Evolutionary conservation across 2,797 vertebrate genomes (phyloP).

Genomic region (Neopelma chrysocephalum): DNA sequence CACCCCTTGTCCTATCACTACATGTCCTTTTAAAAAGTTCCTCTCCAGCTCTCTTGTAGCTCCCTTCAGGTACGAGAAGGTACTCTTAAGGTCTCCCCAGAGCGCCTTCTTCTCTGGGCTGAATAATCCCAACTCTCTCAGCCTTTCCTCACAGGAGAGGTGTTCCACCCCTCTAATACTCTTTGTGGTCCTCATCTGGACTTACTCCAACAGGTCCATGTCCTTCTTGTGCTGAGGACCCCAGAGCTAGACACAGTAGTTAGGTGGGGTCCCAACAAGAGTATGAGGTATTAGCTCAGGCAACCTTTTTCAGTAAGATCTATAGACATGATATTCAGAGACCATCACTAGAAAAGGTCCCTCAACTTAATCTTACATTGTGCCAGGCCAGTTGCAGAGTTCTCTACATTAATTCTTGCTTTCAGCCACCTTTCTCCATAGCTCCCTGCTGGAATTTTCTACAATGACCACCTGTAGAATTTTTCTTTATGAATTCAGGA

Average conservation of each 20-base stretch:
- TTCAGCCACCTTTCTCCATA: background rate
- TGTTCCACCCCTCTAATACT: background rate
- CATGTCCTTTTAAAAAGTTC: background rate
- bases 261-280: background rate
- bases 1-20: background rate
- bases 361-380: background rate
- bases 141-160: background rate
- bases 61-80: background rate
- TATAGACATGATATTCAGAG: background rate
- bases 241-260: background rate
- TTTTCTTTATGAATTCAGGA: background rate
- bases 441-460: background rate
- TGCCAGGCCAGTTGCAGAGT: background rate
- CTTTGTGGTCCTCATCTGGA: background rate
- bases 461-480: background rate
- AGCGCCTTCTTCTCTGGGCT: background rate
- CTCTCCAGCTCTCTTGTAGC: background rate
- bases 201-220: background rate
- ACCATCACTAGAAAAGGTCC: background rate
- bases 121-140: background rate
- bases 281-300: background rate
- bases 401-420: background rate
- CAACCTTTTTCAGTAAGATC: background rate
- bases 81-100: rapidly evolving
- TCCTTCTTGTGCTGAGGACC: background rate